Base-by-base conservation (phyloP, 2,888 invertebrate genomes). In the Xanthorhoe designata region DNA sequence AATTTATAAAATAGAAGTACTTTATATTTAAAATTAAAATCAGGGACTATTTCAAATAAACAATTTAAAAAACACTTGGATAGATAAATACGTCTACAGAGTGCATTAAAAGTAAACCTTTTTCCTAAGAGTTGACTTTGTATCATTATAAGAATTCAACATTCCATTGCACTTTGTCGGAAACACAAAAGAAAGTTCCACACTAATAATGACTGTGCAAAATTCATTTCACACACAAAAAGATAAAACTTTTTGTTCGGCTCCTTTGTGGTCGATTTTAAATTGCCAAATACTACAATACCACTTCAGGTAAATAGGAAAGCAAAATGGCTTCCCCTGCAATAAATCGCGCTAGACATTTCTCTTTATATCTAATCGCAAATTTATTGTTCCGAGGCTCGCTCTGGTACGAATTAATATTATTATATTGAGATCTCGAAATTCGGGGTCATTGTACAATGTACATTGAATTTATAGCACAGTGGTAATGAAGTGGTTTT, bases 351-450 rank as follows among this genome's bases (percentile, higher is more conserved):
- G 59, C 74, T 71, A 85, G 87, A 88, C 86, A 86, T 87, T 88
- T 85, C 83, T 82, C 81, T 82, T 85, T 90, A 87, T 83, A 87
- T 84, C 90, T 91, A 93, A 92, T 93, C 91, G 90, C 75, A 86
- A 90, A 93, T 92, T 92, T 93, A 93, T 92, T 89, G 84, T 88
- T 83, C 78, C 77, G 77, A 88, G 93, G 92, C 92, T 83, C 73
- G 78, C 75, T 78, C 83, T 88, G 79, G 84, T 92, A 85, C 78
- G 82, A 90, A 89, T 89, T 91, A 89, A 92, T 91, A 89, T 90
- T 90, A 89, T 90, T 87, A 88, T 81, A 85, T 84, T 77, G 78
- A 87, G 79, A 85, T 86, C 78, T 77, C 75, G 76, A 80, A 82
- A 87, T 88, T 88, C 85, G 71, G 75, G 75, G 81, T 82, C 80